Conservation (phyloP, 2,797 vertebrate genomes). For the Poeciliopsis paucimaculata region DNA sequence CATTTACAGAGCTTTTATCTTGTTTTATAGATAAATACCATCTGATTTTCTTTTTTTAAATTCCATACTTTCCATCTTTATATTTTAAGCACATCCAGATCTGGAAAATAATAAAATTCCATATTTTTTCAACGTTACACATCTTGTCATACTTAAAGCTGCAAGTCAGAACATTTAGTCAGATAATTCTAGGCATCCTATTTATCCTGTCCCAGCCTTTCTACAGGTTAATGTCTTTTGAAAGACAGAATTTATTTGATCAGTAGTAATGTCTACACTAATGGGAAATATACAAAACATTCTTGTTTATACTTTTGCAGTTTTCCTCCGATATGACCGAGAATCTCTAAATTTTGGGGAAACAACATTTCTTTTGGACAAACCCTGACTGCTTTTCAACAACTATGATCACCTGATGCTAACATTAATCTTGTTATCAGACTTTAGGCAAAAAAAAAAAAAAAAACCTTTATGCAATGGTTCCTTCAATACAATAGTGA, state of each 20-base stretch:
- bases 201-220: background rate
- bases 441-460: background rate
- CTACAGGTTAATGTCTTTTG: background rate
- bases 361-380: background rate
- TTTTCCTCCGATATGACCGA: background rate
- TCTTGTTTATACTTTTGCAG: background rate
- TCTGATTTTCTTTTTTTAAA: background rate
- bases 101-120: background rate
- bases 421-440: background rate
- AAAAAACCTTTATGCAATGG: background rate
- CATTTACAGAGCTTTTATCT: background rate
- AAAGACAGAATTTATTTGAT: background rate
- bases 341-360: background rate
- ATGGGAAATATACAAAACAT: background rate
- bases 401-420: background rate
- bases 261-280: background rate
- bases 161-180: background rate
- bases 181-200: background rate
- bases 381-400: conserved; percentile 2
- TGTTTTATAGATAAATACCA: background rate
- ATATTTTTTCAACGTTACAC: background rate
- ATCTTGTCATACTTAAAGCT: background rate
- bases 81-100: background rate
- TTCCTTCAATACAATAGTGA: background rate
- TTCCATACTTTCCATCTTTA: background rate